phyloP scores from a whole-genome alignment of 2,888 invertebrate genomes.

The Caenorhabditis sp. region DNA sequence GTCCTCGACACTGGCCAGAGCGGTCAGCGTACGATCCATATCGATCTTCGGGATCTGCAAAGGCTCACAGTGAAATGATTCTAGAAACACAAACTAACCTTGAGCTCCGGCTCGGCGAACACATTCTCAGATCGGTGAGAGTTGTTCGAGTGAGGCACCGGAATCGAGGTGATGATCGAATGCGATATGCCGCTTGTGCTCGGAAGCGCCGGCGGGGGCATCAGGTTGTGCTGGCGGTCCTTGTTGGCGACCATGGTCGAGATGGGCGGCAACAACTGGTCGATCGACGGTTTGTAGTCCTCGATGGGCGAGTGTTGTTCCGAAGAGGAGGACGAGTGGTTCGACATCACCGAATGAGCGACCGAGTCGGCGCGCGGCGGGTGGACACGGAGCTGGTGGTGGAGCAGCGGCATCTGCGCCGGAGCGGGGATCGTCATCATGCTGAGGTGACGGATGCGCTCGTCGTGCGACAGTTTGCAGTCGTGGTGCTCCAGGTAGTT shows the following conservation, averaged over 20 bases:
- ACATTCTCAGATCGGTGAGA: conserved; percentile 24
- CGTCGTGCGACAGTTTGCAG: conserved; percentile 56
- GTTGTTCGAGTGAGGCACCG: conserved; percentile 2
- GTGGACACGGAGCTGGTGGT: conserved; percentile 20
- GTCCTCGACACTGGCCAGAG: conserved; percentile 13
- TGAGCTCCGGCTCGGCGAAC: conserved; percentile 42
- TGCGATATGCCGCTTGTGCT: conserved; percentile 33
- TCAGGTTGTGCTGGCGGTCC: conserved; percentile 18
- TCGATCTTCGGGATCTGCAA: conserved; percentile 45
- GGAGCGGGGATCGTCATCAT: conserved; percentile 27
- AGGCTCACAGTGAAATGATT: too few species aligned
- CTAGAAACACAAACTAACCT: conserved; percentile 7
- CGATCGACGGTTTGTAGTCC: conserved; percentile 54
- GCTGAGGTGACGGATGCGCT: conserved; percentile 25
- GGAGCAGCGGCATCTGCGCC: neutral
- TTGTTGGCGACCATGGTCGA: conserved; percentile 22
- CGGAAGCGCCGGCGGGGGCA: conserved; percentile 31
- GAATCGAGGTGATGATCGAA: conserved; percentile 21
- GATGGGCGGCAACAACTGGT: conserved; percentile 41
- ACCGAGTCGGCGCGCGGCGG: conserved; percentile 46
- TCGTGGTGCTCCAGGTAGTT: conserved; percentile 51
- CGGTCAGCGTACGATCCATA: conserved; percentile 28
- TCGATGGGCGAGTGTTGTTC: conserved; percentile 51
- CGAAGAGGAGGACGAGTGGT: conserved; percentile 42
- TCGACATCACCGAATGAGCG: conserved; percentile 18